Base-by-base conservation (phyloP, 2,113 vertebrate genomes). In the Prochilodus magdalenae region DNA sequence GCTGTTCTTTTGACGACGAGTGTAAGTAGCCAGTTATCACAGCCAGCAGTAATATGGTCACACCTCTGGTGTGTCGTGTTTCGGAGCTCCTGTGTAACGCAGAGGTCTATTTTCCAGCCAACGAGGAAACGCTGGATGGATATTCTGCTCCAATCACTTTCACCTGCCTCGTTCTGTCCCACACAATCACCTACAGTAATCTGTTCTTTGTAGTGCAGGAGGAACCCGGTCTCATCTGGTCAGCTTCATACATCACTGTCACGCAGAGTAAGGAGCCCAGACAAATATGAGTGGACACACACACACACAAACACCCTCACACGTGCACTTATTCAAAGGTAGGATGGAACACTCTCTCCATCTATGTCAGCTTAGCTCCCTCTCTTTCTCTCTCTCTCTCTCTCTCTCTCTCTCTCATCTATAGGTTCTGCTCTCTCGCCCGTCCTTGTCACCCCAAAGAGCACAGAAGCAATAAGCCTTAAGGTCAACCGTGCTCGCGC, bases 401-500 rank as follows among this genome's bases (percentile, higher is more conserved):
- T 36, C 36, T 36, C 36, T 36, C 36, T 36, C 3, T 40, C 79
- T 44, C 33, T 44, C 33, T 16, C n/a, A n/a, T n/a, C 77, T 49
- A 20, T 20, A 13, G 15, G 16, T 55, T 55, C 51, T 13, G 13
- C 8, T 55, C 14, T 20, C 51, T 55, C 63, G 27, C 20, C 70
- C 40, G 49, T 73, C 73, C 69, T 72, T 72, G 55, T 73, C 69
- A 73, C 73, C 53, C 83, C 7, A 78, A 88, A 77, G 88, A 89
- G 87, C 83, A 87, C 69, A 77, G 74, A 74, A 80, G 84, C 75
- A 79, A 89, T 87, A 67, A 89, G 88, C 83, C 84, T 57, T 53
- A 63, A 88, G 90, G 87, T 92, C 89, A 91, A 89, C 81, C 77
- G 81, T 73, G 90, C 88, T 86, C 83, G 60, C 80, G 85, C 88